Evolutionary conservation across 2,797 vertebrate genomes (phyloP), one percentile per base, ranked within the genome.

Genomic region (Carduelis carduelis): DNA sequence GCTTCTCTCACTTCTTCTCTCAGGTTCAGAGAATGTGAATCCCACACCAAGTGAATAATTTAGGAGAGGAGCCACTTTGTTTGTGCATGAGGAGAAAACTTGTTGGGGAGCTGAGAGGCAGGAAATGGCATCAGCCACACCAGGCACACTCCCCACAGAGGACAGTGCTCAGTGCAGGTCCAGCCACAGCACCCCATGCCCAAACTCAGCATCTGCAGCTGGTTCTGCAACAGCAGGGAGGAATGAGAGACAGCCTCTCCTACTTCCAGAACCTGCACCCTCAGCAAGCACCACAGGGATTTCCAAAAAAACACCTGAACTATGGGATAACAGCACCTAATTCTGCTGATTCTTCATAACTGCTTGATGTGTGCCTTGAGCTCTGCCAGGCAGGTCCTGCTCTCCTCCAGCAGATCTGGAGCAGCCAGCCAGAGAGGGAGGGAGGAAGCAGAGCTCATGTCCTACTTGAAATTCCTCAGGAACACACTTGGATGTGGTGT

Each of bases 101-200:
- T 77, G 63, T 21, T 19, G 55, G 83, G 43, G 71, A 70, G 37
- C 49, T 15, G 27, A 7, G 22, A 83, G n/a, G 68, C 59, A 84
- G 53, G 14, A 16, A 35, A 79, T 15, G 65, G 46, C 63, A 64
- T 21, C 77, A 87, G 34, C n/a, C 37, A 43, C 70, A 22, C 30
- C 1, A 2, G 55, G 43, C 17, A 59, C 0, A 0, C 24, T 35
- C 23, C 44, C 34, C 3, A 1, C 43, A 47, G 49, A 0, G 1
- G 28, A 47, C 0, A 0, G 37, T 28, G 59, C 63, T 59, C 0
- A 0, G 19, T 11, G 30, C 50, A 72, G 32, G 46, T 10, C 34
- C 74, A 17, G 2, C 10, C 1, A 2, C 15, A 39, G 35, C 34
- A 22, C 13, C 72, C 44, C 3, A 7, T 6, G 4, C 30, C 70